These are phyloP conservation scores for Ethmia dodecea DNA, from an alignment of 2,888 invertebrate species.

Conservation along the genomic window DNA sequence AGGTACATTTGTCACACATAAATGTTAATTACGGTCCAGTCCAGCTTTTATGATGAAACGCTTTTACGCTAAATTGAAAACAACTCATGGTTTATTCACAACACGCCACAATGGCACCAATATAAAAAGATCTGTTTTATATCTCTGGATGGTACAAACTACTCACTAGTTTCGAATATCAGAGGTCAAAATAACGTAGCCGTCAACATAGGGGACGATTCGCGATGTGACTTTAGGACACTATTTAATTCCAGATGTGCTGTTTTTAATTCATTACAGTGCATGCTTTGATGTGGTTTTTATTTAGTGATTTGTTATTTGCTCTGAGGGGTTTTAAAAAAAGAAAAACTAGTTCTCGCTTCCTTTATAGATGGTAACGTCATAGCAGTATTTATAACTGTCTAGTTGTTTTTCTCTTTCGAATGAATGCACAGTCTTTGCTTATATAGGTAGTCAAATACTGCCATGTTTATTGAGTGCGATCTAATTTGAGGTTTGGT, in stretches of 20 bases:
- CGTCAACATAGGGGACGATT: constrained; percentile 30
- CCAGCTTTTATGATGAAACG: constrained; percentile 65
- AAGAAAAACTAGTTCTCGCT: too few species aligned
- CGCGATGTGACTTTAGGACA: constrained; percentile 30
- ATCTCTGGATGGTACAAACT: constrained; percentile 23
- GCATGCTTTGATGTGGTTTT: too few species aligned
- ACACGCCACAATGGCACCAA: constrained; percentile 45
- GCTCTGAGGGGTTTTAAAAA: too few species aligned
- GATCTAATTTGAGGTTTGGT: too few species aligned
- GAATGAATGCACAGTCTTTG: too few species aligned
- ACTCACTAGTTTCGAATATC: constrained; percentile 23
- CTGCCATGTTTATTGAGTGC: too few species aligned
- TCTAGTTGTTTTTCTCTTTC: too few species aligned
- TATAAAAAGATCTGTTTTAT: constrained; percentile 41
- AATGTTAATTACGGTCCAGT: constrained; percentile 61
- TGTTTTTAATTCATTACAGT: constrained; percentile 45
- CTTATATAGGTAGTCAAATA: too few species aligned
- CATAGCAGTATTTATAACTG: too few species aligned
- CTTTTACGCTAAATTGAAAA: constrained; percentile 75
- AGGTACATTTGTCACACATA: constrained; percentile 41
- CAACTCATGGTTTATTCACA: constrained; percentile 75
- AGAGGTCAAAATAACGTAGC: constrained; percentile 32
- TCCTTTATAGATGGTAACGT: too few species aligned
- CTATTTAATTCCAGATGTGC: constrained; percentile 37
- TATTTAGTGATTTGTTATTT: too few species aligned